A percentile compares a stretch with the other conserved stretches of the same genome.
phyloP scores from a whole-genome alignment of 2,797 vertebrate species.

The Decapterus maruadsi region DNA sequence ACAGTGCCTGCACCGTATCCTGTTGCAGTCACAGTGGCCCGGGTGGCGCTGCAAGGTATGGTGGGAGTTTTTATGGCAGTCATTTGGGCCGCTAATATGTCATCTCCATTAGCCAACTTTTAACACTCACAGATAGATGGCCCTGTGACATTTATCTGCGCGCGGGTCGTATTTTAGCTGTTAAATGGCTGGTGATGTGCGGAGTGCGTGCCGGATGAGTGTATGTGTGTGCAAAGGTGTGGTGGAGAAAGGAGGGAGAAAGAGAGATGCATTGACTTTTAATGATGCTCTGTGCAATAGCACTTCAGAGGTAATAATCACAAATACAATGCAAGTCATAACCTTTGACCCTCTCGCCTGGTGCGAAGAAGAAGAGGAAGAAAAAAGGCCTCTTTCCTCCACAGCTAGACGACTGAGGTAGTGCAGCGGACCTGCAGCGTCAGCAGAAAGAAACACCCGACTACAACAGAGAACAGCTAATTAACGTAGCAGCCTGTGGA shows the following conservation, averaged over 20 bases:
- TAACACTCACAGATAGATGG: conserved; percentile 81
- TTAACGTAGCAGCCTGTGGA: conserved; percentile 49
- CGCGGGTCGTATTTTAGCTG: conserved; percentile 78
- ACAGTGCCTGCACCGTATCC: conserved; percentile 54
- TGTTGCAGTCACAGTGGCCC: conserved; percentile 64
- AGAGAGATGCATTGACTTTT: conserved; percentile 75
- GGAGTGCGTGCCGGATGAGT: conserved; percentile 61
- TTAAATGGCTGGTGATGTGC: conserved; percentile 72
- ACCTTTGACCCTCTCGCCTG: conserved; percentile 61
- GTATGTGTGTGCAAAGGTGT: conserved; percentile 26
- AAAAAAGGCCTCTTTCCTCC: conserved; percentile 40
- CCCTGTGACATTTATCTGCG: conserved; percentile 82
- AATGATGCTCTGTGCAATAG: conserved; percentile 73
- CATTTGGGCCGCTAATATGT: conserved; percentile 84
- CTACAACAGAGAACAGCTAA: conserved; percentile 54
- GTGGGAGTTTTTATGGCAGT: conserved; percentile 80
- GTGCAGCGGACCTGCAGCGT: conserved; percentile 35
- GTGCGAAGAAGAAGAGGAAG: conserved; percentile 2
- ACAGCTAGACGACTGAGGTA: conserved; percentile 44
- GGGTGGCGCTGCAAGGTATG: conserved; percentile 64
- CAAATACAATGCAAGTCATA: conserved; percentile 68
- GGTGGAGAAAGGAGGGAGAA: conserved; percentile 19
- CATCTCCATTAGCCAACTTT: conserved; percentile 84
- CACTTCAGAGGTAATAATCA: conserved; percentile 78
- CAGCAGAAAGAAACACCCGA: conserved; percentile 44